phyloP scores from a whole-genome alignment of 1,140 invertebrate species.

The Brachionus sp. region DNA sequence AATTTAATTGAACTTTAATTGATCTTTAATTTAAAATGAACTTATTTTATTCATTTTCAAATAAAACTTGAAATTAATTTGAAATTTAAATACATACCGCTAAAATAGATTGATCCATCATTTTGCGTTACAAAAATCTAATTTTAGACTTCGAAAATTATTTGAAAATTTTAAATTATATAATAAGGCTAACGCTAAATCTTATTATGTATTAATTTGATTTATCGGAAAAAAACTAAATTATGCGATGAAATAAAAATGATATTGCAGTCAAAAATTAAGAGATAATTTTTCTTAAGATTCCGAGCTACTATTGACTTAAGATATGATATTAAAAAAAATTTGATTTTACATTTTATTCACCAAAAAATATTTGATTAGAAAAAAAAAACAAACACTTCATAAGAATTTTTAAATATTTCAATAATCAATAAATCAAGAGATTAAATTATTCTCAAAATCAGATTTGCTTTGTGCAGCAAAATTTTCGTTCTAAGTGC shows the following conservation, averaged over 20 bases:
- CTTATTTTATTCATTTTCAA: too few species aligned
- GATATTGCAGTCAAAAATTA: neutral
- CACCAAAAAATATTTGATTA: neutral
- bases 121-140: neutral
- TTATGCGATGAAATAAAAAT: neutral
- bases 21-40: too few species aligned
- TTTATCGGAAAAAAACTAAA: neutral
- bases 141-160: neutral
- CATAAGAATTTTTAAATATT: neutral
- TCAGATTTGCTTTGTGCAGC: neutral
- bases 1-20: too few species aligned
- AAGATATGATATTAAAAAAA: neutral
- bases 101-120: neutral
- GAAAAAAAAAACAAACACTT: constrained; percentile 18
- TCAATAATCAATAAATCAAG: neutral
- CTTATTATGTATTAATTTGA: neutral
- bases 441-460: neutral
- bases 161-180: neutral
- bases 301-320: neutral
- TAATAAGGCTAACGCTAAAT: neutral
- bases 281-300: neutral
- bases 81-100: neutral
- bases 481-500: neutral
- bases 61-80: too few species aligned
- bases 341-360: neutral